Evolutionary conservation across 2,888 invertebrate species (phyloP).

Genomic region (Branchipolynoe longqiensis): DNA sequence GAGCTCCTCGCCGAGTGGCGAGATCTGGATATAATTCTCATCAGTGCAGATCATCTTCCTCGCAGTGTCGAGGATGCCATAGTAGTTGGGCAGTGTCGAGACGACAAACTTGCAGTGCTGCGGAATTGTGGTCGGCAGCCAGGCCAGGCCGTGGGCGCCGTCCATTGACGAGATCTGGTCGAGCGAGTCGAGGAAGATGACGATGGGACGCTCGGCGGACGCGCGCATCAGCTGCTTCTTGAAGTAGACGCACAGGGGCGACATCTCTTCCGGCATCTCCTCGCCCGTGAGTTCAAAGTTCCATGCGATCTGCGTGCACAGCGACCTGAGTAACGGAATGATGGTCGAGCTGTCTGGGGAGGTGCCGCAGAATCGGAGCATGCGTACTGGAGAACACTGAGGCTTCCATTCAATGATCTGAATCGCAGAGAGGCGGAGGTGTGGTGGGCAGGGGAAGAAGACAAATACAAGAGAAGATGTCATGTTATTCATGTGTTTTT

Average conservation of each 20-base stretch:
- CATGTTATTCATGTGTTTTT: no score
- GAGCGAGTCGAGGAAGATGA: slow-evolving; percentile 96
- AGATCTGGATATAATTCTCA: slow-evolving; percentile 74
- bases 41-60: slow-evolving; percentile 88
- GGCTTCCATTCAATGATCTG: slow-evolving; percentile 50
- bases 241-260: slow-evolving; percentile 96
- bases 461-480: no score
- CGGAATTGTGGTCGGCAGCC: slow-evolving; percentile 96
- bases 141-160: slow-evolving; percentile 96
- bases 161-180: slow-evolving; percentile 97
- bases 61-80: slow-evolving; percentile 80
- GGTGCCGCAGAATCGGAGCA: slow-evolving; percentile 96
- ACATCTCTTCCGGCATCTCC: slow-evolving; percentile 96
- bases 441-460: no score
- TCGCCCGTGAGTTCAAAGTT: slow-evolving; percentile 83
- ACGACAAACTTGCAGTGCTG: slow-evolving; percentile 93
- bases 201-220: slow-evolving; percentile 86
- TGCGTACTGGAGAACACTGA: slow-evolving; percentile 87
- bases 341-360: slow-evolving; percentile 98
- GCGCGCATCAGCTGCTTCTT: slow-evolving; percentile 90
- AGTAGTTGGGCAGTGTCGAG: slow-evolving; percentile 70
- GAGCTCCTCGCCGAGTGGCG: slow-evolving; percentile 90
- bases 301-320: slow-evolving; percentile 94
- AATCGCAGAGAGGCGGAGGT: no score
- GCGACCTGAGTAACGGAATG: slow-evolving; percentile 95